These are phyloP conservation scores for Mesembrinibis cayennensis DNA, from an alignment of 2,113 vertebrate genomes.

Conservation along the genomic window DNA sequence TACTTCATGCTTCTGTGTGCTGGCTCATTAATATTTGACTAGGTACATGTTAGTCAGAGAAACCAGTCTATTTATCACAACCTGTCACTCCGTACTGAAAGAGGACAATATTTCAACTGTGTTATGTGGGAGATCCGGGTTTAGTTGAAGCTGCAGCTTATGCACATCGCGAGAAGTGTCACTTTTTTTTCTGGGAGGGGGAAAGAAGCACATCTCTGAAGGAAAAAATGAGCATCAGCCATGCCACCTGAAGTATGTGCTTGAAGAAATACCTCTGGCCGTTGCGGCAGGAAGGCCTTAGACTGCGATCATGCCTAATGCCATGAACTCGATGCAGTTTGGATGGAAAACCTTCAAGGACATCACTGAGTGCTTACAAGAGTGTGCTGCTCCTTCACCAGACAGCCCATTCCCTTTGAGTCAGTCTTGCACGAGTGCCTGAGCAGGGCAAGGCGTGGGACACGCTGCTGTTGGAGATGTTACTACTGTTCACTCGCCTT, in stretches of 20 bases:
- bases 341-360: neutral
- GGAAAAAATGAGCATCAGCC: neutral
- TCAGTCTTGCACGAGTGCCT: neutral
- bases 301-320: neutral
- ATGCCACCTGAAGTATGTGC: neutral
- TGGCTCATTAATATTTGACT: slow-evolving; percentile 29
- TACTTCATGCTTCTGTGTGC: slow-evolving; percentile 35
- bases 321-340: neutral
- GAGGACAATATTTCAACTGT: neutral
- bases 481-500: neutral
- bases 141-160: neutral
- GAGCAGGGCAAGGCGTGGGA: neutral
- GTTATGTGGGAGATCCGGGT: neutral
- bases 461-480: neutral
- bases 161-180: neutral
- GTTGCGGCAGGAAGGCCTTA: neutral
- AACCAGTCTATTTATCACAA: slow-evolving; percentile 26
- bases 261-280: neutral
- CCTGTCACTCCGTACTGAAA: neutral
- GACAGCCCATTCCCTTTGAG: neutral
- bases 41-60: neutral
- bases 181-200: neutral
- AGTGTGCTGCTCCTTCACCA: neutral
- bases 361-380: neutral
- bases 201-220: neutral